phyloP scores from a whole-genome alignment of 1,140 invertebrate genomes.

The Physella acuta region DNA sequence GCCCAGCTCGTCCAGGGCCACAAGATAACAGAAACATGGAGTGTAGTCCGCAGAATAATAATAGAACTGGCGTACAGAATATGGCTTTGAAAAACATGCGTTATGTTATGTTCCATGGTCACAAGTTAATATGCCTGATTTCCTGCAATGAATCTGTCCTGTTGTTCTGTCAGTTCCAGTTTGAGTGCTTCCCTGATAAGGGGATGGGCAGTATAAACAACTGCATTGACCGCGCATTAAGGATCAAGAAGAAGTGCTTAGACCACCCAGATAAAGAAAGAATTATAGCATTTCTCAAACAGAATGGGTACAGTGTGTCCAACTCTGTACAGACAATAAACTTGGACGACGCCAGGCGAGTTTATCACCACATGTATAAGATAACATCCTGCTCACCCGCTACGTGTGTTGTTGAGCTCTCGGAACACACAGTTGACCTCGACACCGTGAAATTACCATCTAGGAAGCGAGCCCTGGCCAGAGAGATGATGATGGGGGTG shows the following conservation, averaged over 20 bases:
- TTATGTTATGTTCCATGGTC: neutral
- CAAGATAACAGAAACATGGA: neutral
- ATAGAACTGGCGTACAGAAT: neutral
- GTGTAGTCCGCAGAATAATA: neutral
- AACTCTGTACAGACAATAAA: conserved; percentile 1
- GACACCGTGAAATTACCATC: neutral
- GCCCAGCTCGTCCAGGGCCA: neutral
- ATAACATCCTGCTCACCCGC: neutral
- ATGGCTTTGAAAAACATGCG: neutral
- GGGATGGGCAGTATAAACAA: conserved; percentile 7
- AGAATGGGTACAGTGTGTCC: conserved; percentile 1
- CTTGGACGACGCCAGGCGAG: conserved; percentile 10
- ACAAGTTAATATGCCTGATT: conserved; percentile 16
- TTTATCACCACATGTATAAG: conserved; percentile 15
- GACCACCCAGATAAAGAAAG: conserved; percentile 15
- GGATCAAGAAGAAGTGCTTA: conserved; percentile 12
- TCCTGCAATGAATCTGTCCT: neutral
- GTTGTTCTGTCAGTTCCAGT: conserved; percentile 22
- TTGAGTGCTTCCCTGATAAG: conserved; percentile 12
- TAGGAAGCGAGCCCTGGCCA: neutral
- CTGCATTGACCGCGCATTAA: conserved; percentile 10
- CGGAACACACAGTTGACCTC: neutral
- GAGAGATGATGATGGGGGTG: neutral
- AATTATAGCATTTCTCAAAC: conserved; percentile 6
- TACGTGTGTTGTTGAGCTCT: conserved; percentile 8